Base-by-base conservation (phyloP, 2,113 vertebrate species). In the Toxostoma redivivum region DNA sequence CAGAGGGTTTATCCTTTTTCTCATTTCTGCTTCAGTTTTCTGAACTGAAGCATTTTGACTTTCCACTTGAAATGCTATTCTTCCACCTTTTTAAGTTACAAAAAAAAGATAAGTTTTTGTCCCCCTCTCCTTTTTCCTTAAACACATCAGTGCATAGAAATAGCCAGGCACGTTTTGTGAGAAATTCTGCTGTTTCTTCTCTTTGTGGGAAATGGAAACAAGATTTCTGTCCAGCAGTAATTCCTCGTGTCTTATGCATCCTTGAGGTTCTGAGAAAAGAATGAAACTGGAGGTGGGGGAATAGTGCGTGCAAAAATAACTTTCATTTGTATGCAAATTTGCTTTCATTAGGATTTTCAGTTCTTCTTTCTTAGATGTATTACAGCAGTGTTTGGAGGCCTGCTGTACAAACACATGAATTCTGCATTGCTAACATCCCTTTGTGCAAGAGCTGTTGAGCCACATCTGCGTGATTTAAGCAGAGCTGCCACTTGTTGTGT, bases 301-400 rank as follows among this genome's bases (percentile, higher is more conserved):
- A 94, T 86, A 95, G 76, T 33, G 42, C 10, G 1, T 66, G 58
- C 79, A 94, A 93, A 97, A 95, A 95, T 88, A 95, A 96, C 93
- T 94, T 96, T 90, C 79, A 97, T 96, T 96, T 96, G 82, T 94
- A 96, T 96, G 94, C 90, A 96, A 95, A 95, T 96, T 74, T 94
- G 28, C 76, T 93, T 97, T 92, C 90, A 94, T 93, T 94, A 96
- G 92, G 92, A 78, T 83, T 95, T 96, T 93, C 74, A 78, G 82
- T 88, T 91, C 88, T 92, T 95, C 67, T 83, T 88, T 94, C 79
- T 93, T 83, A 96, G 64, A 86, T 86, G 67, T 94, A 93, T 94
- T 96, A 71, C 47, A 88, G 71, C 67, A 81, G 92, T 30, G 48
- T 86, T 96, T 80, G 67, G 87, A 93, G 76, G 88, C 64, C 76